These are phyloP conservation scores for Erpetoichthys calabaricus DNA, from an alignment of 2,797 vertebrate species.

Conservation along the genomic window DNA sequence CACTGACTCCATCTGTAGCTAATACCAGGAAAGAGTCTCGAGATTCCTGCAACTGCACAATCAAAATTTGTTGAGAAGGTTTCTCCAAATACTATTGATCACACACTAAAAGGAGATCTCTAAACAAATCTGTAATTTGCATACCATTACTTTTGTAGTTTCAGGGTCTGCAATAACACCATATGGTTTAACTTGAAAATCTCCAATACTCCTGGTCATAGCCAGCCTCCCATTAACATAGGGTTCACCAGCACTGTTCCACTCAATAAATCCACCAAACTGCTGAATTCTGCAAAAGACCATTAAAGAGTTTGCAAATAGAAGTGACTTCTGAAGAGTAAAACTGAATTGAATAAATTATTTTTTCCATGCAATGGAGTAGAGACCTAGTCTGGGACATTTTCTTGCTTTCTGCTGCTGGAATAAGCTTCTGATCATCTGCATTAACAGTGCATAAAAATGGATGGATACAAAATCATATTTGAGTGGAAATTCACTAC, in stretches of 20 bases:
- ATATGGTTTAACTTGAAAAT: constrained; percentile 13
- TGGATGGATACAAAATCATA: too few relatives aligned
- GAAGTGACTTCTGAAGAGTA: not conserved
- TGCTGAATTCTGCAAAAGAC: constrained; percentile 11
- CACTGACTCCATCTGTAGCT: constrained; percentile 15
- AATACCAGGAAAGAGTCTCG: constrained; percentile 15
- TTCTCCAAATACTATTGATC: not conserved
- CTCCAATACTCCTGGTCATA: constrained; percentile 18
- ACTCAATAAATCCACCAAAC: constrained; percentile 16
- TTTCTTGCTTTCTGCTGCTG: too few relatives aligned
- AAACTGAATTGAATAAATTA: not conserved
- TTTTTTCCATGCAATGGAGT: too few relatives aligned
- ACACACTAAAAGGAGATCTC: not conserved
- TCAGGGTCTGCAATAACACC: constrained; percentile 18
- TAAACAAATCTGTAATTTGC: not conserved
- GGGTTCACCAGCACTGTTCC: constrained; percentile 13
- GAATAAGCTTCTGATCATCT: too few relatives aligned
- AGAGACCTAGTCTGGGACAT: too few relatives aligned
- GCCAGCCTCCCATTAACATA: constrained; percentile 17
- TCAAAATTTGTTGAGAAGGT: not conserved
- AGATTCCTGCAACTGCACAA: constrained; percentile 9
- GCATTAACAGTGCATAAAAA: too few relatives aligned
- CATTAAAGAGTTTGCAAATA: not conserved
- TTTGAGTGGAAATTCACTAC: too few relatives aligned
- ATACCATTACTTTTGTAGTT: constrained; percentile 10